phyloP scores from a whole-genome alignment of 1,140 invertebrate species.

The Potamilus streckersoni region DNA sequence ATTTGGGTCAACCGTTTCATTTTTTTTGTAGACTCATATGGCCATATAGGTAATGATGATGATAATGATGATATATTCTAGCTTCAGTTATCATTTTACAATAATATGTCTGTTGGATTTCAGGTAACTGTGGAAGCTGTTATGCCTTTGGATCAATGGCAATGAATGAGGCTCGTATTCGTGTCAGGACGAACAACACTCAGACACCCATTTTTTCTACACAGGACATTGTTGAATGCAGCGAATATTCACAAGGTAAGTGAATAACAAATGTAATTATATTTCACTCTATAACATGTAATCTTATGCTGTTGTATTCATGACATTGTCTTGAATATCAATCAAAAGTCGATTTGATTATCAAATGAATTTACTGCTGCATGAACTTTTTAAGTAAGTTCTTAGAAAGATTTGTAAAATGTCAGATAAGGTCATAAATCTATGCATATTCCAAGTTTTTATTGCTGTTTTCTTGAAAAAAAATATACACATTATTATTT shows the following conservation, averaged over 20 bases:
- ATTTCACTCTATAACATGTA: background rate
- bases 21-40: too few species aligned
- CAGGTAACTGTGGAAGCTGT: conserved; percentile 70
- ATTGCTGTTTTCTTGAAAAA: too few species aligned
- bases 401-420: background rate
- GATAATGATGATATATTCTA: too few species aligned
- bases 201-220: conserved; percentile 65
- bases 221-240: conserved; percentile 72
- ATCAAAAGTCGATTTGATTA: too few species aligned
- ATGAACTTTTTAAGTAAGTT: background rate
- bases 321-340: background rate
- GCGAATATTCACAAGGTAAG: conserved; percentile 68
- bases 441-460: too few species aligned
- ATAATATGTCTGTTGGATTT: background rate
- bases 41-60: too few species aligned
- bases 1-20: too few species aligned
- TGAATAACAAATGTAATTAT: background rate
- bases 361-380: background rate
- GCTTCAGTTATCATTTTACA: background rate
- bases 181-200: conserved; percentile 69
- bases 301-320: background rate
- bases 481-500: too few species aligned
- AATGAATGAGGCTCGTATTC: conserved; percentile 68
- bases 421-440: background rate
- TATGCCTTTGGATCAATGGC: conserved; percentile 72